Evolutionary conservation across 2,113 vertebrate genomes (phyloP).

Genomic region (Fregata magnificens): DNA sequence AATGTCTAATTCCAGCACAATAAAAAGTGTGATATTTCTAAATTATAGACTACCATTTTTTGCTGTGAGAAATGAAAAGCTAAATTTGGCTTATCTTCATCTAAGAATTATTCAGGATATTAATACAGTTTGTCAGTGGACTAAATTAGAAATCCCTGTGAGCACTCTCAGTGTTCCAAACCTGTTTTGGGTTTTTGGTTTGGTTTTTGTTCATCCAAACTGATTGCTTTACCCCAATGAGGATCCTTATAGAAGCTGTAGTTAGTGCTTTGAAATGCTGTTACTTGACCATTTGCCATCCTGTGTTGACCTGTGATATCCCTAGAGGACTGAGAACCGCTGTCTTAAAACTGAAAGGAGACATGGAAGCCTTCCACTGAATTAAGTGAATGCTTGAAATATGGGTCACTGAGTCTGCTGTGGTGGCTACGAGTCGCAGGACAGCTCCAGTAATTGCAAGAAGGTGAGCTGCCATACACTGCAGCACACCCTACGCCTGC

Average conservation of each 20-base stretch:
- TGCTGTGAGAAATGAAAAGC: not conserved
- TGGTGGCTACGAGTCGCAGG: not conserved
- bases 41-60: not conserved
- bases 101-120: not conserved
- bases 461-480: not conserved
- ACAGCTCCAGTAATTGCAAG: not conserved
- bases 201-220: not conserved
- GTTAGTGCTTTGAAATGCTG: not conserved
- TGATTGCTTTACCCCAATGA: not conserved
- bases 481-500: not conserved
- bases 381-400: not conserved
- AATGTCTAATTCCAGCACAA: not conserved
- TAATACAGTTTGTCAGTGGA: not conserved
- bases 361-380: not conserved
- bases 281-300: not conserved
- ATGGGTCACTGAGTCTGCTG: not conserved
- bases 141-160: not conserved
- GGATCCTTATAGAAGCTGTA: accelerated
- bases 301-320: not conserved
- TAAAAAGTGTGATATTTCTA: not conserved
- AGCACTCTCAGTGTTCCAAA: not conserved
- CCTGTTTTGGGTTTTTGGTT: not conserved
- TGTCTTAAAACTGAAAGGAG: not conserved
- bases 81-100: not conserved
- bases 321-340: not conserved